A percentile compares a stretch with the other conserved stretches of the same genome.
These are phyloP conservation scores for Marisa cornuarietis DNA, from an alignment of 1,140 invertebrate genomes.

Conservation along the genomic window DNA sequence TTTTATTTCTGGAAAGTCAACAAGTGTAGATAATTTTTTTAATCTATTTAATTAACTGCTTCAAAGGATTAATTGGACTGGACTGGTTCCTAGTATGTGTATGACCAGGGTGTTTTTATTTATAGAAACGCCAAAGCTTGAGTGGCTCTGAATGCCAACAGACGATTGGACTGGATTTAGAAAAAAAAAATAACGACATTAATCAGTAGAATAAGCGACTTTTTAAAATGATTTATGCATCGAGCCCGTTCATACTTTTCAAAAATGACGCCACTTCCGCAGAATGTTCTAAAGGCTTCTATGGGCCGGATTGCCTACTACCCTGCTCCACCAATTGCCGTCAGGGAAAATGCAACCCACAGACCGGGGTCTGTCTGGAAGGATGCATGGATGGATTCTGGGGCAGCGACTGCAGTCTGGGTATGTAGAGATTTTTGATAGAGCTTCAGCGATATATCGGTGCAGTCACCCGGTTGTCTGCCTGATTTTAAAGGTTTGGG, in stretches of 20 bases:
- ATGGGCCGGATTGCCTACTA: not conserved
- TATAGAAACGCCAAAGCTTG: too few relatives aligned
- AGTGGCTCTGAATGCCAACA: too few relatives aligned
- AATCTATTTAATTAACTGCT: too few relatives aligned
- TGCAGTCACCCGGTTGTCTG: not conserved
- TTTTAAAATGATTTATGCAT: not conserved
- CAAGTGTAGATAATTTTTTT: not conserved
- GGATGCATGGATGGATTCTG: slow-evolving; percentile 12
- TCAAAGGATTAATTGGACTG: not conserved
- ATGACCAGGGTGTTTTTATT: too few relatives aligned
- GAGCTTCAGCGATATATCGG: not conserved
- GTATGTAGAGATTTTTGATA: not conserved
- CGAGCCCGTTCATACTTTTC: not conserved
- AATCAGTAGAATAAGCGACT: not conserved
- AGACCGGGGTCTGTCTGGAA: slow-evolving; percentile 2
- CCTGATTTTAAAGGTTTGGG: not conserved
- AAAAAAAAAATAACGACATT: too few relatives aligned
- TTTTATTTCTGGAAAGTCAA: not conserved
- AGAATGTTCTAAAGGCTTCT: slow-evolving; percentile 4
- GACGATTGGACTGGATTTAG: too few relatives aligned
- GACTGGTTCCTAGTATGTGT: too few relatives aligned
- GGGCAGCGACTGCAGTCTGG: slow-evolving; percentile 20
- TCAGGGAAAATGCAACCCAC: not conserved
- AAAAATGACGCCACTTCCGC: not conserved
- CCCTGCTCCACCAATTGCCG: not conserved